Evolutionary conservation across 2,888 invertebrate species (phyloP), one percentile per base, ranked within the genome.

Genomic region (Polydrusus tereticollis): DNA sequence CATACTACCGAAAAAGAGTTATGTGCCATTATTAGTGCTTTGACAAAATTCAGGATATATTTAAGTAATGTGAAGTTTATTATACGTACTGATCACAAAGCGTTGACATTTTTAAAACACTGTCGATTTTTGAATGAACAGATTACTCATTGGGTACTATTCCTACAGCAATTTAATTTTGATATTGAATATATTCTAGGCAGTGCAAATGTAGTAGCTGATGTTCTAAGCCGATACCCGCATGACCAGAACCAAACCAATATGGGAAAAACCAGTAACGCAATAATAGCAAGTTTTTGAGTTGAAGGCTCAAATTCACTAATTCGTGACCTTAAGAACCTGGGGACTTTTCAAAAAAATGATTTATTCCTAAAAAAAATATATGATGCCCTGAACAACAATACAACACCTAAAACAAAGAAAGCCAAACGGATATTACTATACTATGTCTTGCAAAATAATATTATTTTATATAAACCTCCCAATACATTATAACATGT

Each of bases 1-100:
- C 52, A 77, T 75, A 62, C 63, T 5, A 76, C 75, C 0, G 76
- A 77, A 52, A 75, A 76, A 29, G 78, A 75, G 41, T 50, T 76
- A 2, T 57, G 75, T 1, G 76, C 68, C 0, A 64, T 76, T 5
- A 59, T 75, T 8, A 73, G 66, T 41, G 67, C 60, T 1, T 14
- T 77, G 18, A 55, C 67, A 5, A 76, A 76, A 58, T 74, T 69
- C 38, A 47, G 70, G 1, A 67, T 60, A 0, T 50, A 59, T 12
- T 8, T 77, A 16, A 43, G 59, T 10, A 72, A 68, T 1, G 14
- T 23, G 14, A 38, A 36, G 10, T 12, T 77, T 2, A 55, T 68
- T 38, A 74, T 76, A 26, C 62, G 66, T 1, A 75, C 77, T 0
- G 76, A 77, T 57, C 75, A 76, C 23, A 36, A 59, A 33, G 75